phyloP scores from a whole-genome alignment of 2,888 invertebrate genomes.

The Drosophila maculinotata region DNA sequence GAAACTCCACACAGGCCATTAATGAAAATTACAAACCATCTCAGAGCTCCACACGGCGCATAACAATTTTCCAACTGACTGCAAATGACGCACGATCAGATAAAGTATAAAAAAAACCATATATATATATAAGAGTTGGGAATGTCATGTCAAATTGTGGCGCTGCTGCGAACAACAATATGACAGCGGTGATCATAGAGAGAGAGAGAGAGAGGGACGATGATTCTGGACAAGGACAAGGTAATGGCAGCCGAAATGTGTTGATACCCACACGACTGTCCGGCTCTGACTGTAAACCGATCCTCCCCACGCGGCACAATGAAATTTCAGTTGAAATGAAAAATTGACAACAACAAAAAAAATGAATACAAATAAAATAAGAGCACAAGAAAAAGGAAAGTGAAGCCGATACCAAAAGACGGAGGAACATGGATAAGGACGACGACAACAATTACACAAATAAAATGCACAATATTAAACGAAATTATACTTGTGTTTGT shows the following conservation, averaged over 20 bases:
- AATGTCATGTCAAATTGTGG: slow-evolving; percentile 76
- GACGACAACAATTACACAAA: slow-evolving; percentile 77
- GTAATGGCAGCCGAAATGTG: slow-evolving; percentile 36
- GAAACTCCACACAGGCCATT: slow-evolving; percentile 44
- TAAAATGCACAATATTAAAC: slow-evolving; percentile 78
- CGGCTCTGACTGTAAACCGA: slow-evolving; percentile 52
- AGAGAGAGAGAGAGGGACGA: neutral
- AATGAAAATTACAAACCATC: slow-evolving; percentile 67
- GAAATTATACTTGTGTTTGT: slow-evolving; percentile 57
- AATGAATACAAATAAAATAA: neutral
- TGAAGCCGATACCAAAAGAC: slow-evolving; percentile 51
- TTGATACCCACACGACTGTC: slow-evolving; percentile 40
- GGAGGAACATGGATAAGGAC: slow-evolving; percentile 54
- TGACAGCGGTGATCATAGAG: slow-evolving; percentile 44
- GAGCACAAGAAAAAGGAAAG: slow-evolving; percentile 62
- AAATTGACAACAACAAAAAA: too few species aligned
- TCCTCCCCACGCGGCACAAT: slow-evolving; percentile 57
- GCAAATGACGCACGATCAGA: slow-evolving; percentile 71
- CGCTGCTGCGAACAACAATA: slow-evolving; percentile 57
- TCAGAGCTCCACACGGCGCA: slow-evolving; percentile 30
- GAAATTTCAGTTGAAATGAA: slow-evolving; percentile 70
- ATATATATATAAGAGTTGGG: slow-evolving; percentile 38
- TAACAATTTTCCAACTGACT: slow-evolving; percentile 73
- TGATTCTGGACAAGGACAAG: slow-evolving; percentile 13
- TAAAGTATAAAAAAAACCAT: slow-evolving; percentile 40